Conservation (phyloP, 1,140 invertebrate genomes). For the Drosophila bocki region DNA sequence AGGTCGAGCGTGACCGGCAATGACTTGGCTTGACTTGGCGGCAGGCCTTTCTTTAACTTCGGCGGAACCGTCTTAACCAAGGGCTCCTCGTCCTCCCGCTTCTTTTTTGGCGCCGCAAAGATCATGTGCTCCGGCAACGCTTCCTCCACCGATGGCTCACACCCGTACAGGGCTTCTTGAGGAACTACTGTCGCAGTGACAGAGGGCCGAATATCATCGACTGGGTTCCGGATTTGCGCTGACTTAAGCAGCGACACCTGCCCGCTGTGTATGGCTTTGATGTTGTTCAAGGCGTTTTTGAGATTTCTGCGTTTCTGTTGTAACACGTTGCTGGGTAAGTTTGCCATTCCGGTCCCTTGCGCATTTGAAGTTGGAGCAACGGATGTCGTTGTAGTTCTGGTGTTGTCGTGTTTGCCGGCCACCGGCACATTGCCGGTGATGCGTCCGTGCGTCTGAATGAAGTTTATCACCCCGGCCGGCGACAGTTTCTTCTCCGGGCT, state of each 20-base stretch:
- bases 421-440: conserved; percentile 56
- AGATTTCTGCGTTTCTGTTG: conserved; percentile 78
- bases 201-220: conserved; percentile 39
- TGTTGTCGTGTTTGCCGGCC: conserved; percentile 13
- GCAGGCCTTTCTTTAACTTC: conserved; percentile 33
- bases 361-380: neutral
- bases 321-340: conserved; percentile 60
- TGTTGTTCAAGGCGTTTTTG: conserved; percentile 72
- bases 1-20: conserved; percentile 4
- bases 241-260: conserved; percentile 76
- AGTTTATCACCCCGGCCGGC: conserved; percentile 71
- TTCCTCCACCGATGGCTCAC: conserved; percentile 65
- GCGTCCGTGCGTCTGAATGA: conserved; percentile 71
- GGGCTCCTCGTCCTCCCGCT: conserved; percentile 46
- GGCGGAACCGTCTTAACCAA: neutral
- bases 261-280: conserved; percentile 69
- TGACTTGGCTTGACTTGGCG: conserved; percentile 14
- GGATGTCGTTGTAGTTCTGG: neutral
- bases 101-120: conserved; percentile 78
- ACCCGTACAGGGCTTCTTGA: conserved; percentile 50
- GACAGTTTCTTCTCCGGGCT: conserved; percentile 48
- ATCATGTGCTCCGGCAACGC: conserved; percentile 75
- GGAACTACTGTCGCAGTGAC: conserved; percentile 66
- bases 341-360: conserved; percentile 30
- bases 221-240: conserved; percentile 38